These are phyloP conservation scores for Heteractis magnifica DNA, from an alignment of 92 coral and sea anemone genomes.

Conservation along the genomic window DNA sequence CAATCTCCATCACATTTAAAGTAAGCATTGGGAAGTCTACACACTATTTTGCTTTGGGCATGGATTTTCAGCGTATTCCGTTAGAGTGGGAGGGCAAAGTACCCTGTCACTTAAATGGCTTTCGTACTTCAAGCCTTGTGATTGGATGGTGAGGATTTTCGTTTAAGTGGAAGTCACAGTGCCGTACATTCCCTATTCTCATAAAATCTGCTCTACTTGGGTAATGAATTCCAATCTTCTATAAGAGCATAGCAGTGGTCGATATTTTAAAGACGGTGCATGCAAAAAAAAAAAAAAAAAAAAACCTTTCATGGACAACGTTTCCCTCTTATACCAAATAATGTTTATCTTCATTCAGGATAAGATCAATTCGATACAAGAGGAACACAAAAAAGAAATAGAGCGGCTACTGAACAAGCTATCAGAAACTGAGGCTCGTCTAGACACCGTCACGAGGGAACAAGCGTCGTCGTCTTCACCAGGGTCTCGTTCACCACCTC, in stretches of 20 bases:
- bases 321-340: background rate
- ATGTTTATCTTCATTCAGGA: slow-evolving; percentile 48
- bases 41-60: background rate
- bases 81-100: background rate
- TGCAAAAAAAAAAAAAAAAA: no score
- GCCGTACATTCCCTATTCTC: background rate
- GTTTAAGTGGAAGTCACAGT: background rate
- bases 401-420: slow-evolving; percentile 77
- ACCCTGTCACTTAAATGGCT: background rate
- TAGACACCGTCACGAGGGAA: slow-evolving; percentile 36
- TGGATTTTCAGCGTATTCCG: no score
- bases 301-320: background rate
- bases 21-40: slow-evolving; percentile 27
- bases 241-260: no score
- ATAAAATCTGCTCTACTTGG: no score
- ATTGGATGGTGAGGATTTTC: background rate
- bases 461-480: slow-evolving; percentile 56
- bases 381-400: slow-evolving; percentile 66
- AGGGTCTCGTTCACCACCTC: slow-evolving; percentile 51
- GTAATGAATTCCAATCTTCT: background rate
- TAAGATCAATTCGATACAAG: slow-evolving; percentile 67
- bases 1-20: slow-evolving; percentile 85
- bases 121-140: background rate
- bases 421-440: slow-evolving; percentile 74
- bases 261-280: no score